Conservation (phyloP, 2,113 vertebrate genomes). For the Scatophagus argus region DNA sequence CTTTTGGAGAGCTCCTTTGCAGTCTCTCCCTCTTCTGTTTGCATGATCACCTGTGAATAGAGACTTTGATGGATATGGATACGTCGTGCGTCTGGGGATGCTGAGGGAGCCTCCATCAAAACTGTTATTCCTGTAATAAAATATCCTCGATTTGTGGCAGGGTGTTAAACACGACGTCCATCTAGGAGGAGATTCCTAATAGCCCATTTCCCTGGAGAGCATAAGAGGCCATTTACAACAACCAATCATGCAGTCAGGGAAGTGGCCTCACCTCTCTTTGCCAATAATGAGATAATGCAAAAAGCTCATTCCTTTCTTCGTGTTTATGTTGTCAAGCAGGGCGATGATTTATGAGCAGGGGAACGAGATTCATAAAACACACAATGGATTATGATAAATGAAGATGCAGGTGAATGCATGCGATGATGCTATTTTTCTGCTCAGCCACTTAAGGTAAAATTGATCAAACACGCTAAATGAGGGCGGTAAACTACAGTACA, state of each 20-base stretch:
- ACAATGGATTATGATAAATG: conserved; percentile 42
- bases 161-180: conserved; percentile 44
- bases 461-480: conserved; percentile 22
- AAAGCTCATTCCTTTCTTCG: neutral
- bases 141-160: conserved; percentile 32
- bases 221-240: conserved; percentile 53
- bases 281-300: conserved; percentile 65
- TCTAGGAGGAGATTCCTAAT: conserved; percentile 44
- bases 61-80: conserved; percentile 24
- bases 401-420: conserved; percentile 20
- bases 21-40: neutral
- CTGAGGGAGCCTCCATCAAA: conserved; percentile 19
- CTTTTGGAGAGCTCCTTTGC: neutral
- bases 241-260: conserved; percentile 34
- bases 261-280: conserved; percentile 6
- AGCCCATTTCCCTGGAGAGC: conserved; percentile 56
- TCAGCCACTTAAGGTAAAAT: neutral
- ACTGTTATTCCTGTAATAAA: conserved; percentile 38
- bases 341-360: conserved; percentile 54
- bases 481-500: conserved; percentile 20
- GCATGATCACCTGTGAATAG: neutral
- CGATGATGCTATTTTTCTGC: neutral
- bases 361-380: conserved; percentile 24
- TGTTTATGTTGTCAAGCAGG: conserved; percentile 35
- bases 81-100: neutral